A percentile compares a stretch with the other conserved stretches of the same genome.
phyloP scores from a whole-genome alignment of 1,140 invertebrate species.

The Helicoverpa armigera region DNA sequence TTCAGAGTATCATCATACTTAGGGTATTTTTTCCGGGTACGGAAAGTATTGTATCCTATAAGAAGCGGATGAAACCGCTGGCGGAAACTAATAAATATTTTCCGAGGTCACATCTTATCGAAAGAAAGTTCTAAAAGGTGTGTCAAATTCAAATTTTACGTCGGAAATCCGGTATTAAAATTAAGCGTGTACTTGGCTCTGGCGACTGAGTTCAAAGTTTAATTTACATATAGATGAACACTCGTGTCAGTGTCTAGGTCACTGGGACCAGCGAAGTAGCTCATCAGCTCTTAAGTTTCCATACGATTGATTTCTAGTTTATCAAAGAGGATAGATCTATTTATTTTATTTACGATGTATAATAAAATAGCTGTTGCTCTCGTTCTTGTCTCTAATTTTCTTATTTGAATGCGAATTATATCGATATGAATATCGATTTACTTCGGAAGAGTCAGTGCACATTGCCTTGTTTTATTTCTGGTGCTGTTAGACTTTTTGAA shows the following conservation, averaged over 20 bases:
- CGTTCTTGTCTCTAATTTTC: too few species aligned
- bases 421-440: too few species aligned
- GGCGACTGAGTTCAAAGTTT: not conserved
- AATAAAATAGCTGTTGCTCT: too few species aligned
- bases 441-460: too few species aligned
- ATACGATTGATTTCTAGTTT: slow-evolving; percentile 24
- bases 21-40: too few species aligned
- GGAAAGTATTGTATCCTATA: too few species aligned
- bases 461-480: too few species aligned
- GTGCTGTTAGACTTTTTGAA: too few species aligned
- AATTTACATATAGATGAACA: slow-evolving; percentile 39
- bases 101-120: not conserved
- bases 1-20: too few species aligned
- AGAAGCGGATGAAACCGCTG: too few species aligned
- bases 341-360: too few species aligned
- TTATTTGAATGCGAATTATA: too few species aligned
- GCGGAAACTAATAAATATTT: not conserved
- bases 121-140: slow-evolving; percentile 4
- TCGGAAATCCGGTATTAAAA: not conserved
- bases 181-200: not conserved
- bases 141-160: slow-evolving; percentile 2
- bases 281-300: slow-evolving; percentile 9
- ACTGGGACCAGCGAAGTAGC: slow-evolving; percentile 9
- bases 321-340: not conserved
- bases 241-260: slow-evolving; percentile 4